phyloP scores from a whole-genome alignment of 2,113 vertebrate genomes.

The Phocoena sinus region DNA sequence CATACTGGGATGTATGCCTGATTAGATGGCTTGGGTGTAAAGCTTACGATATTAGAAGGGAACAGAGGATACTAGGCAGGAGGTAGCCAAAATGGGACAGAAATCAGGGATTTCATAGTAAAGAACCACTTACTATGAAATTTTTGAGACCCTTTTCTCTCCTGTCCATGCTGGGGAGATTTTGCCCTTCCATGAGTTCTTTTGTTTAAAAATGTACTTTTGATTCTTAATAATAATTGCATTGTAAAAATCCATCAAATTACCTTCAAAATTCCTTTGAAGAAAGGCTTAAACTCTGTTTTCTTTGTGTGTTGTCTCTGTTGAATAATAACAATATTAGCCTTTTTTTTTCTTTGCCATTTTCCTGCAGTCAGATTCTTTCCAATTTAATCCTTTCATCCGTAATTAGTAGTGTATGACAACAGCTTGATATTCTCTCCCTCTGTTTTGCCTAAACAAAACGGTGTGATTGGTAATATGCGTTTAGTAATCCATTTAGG shows the following conservation, averaged over 20 bases:
- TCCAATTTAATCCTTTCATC: neutral
- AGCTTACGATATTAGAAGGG: neutral
- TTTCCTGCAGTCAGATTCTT: conserved; percentile 12
- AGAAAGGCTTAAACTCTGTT: neutral
- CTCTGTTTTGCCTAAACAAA: neutral
- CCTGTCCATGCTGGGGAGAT: neutral
- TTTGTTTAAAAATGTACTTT: neutral
- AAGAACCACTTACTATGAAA: neutral
- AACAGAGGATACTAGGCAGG: neutral
- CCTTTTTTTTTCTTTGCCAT: neutral
- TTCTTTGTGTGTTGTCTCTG: neutral
- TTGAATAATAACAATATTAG: neutral
- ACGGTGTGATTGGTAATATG: neutral
- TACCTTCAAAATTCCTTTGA: neutral
- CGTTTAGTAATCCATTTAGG: conserved; percentile 29
- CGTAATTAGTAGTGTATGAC: neutral
- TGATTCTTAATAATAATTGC: neutral
- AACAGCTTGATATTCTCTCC: neutral
- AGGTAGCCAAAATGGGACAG: neutral
- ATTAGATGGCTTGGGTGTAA: conserved; percentile 38
- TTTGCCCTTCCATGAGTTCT: neutral
- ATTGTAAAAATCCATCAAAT: neutral
- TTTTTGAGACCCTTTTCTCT: neutral
- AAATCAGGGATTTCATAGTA: neutral
- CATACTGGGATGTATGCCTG: conserved; percentile 2